Conservation (phyloP, 2,113 vertebrate species). For the Chelonoidis abingdonii region DNA sequence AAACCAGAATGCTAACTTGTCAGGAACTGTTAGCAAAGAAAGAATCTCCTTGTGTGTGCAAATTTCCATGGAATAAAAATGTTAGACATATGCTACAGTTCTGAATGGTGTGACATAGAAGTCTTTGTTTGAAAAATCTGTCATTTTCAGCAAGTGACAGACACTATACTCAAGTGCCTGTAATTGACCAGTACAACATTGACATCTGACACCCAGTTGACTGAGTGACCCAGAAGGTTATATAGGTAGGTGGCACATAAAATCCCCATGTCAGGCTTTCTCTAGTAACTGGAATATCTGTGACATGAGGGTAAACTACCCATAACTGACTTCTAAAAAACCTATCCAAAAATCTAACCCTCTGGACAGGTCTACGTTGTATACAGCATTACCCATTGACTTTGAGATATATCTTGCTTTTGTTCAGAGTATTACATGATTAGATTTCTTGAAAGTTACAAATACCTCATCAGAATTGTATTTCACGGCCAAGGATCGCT, state of each 20-base stretch:
- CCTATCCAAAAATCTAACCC: slow-evolving; percentile 63
- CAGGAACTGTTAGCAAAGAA: background rate
- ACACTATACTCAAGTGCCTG: slow-evolving; percentile 74
- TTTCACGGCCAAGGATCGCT: slow-evolving; percentile 56
- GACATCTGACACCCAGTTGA: slow-evolving; percentile 58
- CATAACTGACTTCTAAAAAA: slow-evolving; percentile 66
- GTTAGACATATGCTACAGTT: slow-evolving; percentile 53
- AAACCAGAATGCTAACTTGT: background rate
- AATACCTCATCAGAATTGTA: slow-evolving; percentile 59
- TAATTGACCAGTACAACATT: slow-evolving; percentile 76
- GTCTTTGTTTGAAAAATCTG: slow-evolving; percentile 68
- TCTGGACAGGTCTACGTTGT: slow-evolving; percentile 65
- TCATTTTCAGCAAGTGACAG: slow-evolving; percentile 73
- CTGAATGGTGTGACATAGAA: slow-evolving; percentile 64
- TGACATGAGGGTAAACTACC: slow-evolving; percentile 68
- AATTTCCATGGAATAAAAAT: slow-evolving; percentile 52
- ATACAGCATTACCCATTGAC: slow-evolving; percentile 58
- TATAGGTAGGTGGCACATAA: slow-evolving; percentile 58
- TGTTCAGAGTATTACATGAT: slow-evolving; percentile 48
- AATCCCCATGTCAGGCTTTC: slow-evolving; percentile 70
- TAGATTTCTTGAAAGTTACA: slow-evolving; percentile 52
- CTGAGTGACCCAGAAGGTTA: slow-evolving; percentile 68
- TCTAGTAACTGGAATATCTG: slow-evolving; percentile 57
- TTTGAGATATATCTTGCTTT: slow-evolving; percentile 60
- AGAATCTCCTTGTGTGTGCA: background rate